A percentile compares a stretch with the other conserved stretches of the same genome.
Evolutionary conservation across 2,113 vertebrate genomes (phyloP).

Genomic region (Petromus typicus): DNA sequence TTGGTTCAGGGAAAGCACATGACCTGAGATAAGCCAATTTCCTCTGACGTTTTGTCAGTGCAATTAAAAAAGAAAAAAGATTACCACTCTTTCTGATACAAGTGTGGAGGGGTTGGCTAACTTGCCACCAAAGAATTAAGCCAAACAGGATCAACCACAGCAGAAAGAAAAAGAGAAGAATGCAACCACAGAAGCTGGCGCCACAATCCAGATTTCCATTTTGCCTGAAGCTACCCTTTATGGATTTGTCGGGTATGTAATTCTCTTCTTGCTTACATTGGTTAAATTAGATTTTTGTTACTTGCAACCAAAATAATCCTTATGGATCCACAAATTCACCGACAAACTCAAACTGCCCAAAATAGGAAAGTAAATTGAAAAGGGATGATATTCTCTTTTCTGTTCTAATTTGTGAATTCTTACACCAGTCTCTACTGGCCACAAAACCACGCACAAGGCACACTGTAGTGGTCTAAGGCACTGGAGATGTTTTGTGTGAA

Average conservation of each 20-base stretch:
- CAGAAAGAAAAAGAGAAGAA: not conserved
- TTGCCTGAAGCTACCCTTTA: constrained; percentile 18
- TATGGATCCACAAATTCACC: constrained; percentile 44
- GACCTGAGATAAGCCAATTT: not conserved
- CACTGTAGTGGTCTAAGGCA: not conserved
- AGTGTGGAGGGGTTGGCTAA: not conserved
- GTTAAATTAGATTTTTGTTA: constrained; percentile 41
- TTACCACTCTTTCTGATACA: not conserved
- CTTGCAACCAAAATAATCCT: constrained; percentile 44
- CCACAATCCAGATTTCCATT: not conserved
- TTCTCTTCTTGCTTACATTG: constrained; percentile 45
- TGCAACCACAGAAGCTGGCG: not conserved
- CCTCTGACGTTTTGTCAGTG: not conserved
- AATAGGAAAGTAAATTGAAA: constrained; percentile 41
- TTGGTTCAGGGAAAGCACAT: not conserved
- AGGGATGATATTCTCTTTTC: not conserved
- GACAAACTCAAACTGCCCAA: constrained; percentile 19
- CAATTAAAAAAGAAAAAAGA: not conserved
- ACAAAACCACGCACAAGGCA: not conserved
- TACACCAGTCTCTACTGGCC: not conserved
- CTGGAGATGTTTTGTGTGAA: not conserved
- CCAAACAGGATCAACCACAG: not conserved
- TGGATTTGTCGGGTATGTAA: not conserved
- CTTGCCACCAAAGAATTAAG: constrained; percentile 16
- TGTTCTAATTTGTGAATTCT: not conserved